Evolutionary conservation across 1,140 invertebrate genomes (phyloP), one percentile per base, ranked within the genome.

Genomic region (Musca vetustissima): DNA sequence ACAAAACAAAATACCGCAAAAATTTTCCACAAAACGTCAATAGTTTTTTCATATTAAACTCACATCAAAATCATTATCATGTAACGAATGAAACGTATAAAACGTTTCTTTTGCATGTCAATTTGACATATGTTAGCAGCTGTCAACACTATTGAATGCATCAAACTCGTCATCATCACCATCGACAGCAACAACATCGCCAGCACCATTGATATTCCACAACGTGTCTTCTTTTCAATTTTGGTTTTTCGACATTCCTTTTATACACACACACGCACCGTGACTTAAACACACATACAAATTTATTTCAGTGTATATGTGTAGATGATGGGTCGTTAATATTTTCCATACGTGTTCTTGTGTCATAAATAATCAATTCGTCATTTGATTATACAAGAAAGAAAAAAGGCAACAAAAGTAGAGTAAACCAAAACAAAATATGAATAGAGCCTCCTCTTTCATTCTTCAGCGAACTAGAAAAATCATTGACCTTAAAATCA

Each of bases 301-400:
- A n/a, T 32, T 28, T 8, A 28, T 4, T 22, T 55, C 14, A 24
- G 11, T 22, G 24, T 32, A 59, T 28, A 59, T 17, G n/a, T n/a
- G n/a, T n/a, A n/a, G n/a, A n/a, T n/a, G n/a, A 21, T 61, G 36
- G 57, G 19, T 61, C 57, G 57, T 61, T 61, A 61, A 61, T 61
- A 61, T 61, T 28, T 36, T 36, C 32, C 57, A 61, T 61, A 61
- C 57, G 57, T 61, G 57, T 61, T 61, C 57, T 43, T 32, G 32
- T 61, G 57, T 61, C 57, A 61, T 61, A 61, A 61, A 61, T 61
- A 61, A 61, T 43, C 57, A 36, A 61, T 43, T 61, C 57, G 57
- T 13, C 28, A 28, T 43, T 36, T 36, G 55, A 59, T 36, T 25
- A 43, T 43, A 43, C 36, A 43, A 43, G 11, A 43, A 43, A 9